Evolutionary conservation across 2,888 invertebrate genomes (phyloP), one percentile per base, ranked within the genome.

Genomic region (Agapostemon virescens): DNA sequence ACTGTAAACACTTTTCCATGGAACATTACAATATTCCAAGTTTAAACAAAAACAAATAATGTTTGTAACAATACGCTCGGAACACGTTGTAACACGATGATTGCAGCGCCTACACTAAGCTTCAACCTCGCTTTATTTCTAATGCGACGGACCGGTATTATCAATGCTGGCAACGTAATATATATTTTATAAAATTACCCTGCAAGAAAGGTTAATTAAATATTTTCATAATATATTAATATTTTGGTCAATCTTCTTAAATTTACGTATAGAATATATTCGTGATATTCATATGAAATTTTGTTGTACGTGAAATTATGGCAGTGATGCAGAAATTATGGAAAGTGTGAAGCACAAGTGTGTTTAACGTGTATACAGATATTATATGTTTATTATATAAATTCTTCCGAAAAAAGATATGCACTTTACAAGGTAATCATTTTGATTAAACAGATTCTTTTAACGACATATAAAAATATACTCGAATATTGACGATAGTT

Each of bases 1-100:
- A 36, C 49, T 52, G 6, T n/a, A 58, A 52, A 55, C 38, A 38
- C n/a, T 40, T 6, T 15, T 63, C 45, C 13, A 40, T 52, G 55
- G 61, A 75, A 78, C 63, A 67, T 82, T 40, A 71, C 58, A 67
- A 40, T 55, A 26, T 42, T 55, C 58, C 15, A 70, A 49, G 13
- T 38, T 74, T 6, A 69, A 78, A 67, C 26, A 58, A 75, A 78
- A 83, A 75, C 72, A 82, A 78, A 67, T 20, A n/a, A 36, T 36
- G 36, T n/a, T 63, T 63, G 13, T 63, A 63, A 63, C 36, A 63
- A 63, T 63, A 63, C 26, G 20, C n/a, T 74, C 15, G 7, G 33
- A 15, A 71, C 64, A 66, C 64, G 64, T 45, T 58, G 11, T 52
- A 55, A n/a, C 49, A 52, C 17, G 64, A 26, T 45, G 55, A 58